Percentiles rank a stretch among this genome's conserved stretches.
Conservation (phyloP, 2,888 invertebrate genomes). For the Aporophyla lueneburgensis region DNA sequence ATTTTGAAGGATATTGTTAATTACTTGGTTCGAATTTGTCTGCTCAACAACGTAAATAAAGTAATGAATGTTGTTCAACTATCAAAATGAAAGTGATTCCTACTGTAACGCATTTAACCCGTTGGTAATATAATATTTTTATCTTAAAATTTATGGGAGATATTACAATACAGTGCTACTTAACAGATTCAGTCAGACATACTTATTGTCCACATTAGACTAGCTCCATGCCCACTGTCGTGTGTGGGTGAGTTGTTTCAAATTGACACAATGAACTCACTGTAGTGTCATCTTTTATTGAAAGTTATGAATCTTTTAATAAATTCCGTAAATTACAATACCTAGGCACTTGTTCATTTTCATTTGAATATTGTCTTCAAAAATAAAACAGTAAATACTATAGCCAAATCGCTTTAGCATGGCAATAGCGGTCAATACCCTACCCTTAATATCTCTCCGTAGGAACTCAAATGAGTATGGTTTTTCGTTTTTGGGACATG, state of each 20-base stretch:
- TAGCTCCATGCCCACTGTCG: background rate
- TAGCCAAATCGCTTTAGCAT: background rate
- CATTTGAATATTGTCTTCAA: background rate
- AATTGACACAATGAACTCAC: constrained; percentile 24
- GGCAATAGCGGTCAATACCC: no score
- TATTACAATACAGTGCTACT: background rate
- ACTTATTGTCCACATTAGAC: background rate
- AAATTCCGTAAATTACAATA: background rate
- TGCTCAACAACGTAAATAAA: no score
- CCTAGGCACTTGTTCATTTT: background rate
- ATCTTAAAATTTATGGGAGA: background rate
- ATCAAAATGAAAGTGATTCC: no score
- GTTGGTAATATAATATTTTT: background rate
- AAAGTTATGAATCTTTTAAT: background rate
- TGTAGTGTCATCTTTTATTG: constrained; percentile 28
- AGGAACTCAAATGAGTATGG: no score
- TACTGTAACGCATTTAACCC: no score
- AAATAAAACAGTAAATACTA: background rate
- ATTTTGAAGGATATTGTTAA: no score
- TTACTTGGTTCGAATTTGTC: no score
- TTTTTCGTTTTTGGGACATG: no score
- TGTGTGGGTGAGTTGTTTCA: constrained; percentile 31
- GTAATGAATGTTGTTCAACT: no score
- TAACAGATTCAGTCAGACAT: constrained; percentile 1
- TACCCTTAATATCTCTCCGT: no score